Percentiles rank a stretch among this genome's conserved stretches.
Evolutionary conservation across 2,888 invertebrate genomes (phyloP).

Genomic region (Patella depressa): DNA sequence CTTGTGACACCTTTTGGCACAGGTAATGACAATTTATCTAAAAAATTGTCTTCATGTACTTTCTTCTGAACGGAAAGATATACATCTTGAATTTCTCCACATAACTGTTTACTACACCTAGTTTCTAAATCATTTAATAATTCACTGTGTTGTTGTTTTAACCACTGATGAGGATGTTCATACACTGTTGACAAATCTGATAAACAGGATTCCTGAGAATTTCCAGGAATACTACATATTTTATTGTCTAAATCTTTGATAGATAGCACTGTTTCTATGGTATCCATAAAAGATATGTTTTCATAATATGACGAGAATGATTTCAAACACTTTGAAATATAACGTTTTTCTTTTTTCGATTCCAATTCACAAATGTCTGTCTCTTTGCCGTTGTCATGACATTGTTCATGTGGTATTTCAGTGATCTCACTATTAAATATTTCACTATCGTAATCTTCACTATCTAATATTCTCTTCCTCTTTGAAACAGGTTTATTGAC

Average conservation of each 20-base stretch:
- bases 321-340: slow-evolving; percentile 34
- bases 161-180: not conserved
- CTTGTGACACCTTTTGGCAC: not conserved
- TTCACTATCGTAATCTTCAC: slow-evolving; percentile 55
- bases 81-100: slow-evolving; percentile 7
- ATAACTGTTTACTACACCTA: not conserved
- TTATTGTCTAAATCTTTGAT: slow-evolving; percentile 1
- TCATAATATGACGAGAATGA: slow-evolving; percentile 48
- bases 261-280: not conserved
- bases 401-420: not conserved
- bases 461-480: slow-evolving; percentile 43
- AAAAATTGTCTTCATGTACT: not conserved
- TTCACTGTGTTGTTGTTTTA: not conserved
- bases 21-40: not conserved
- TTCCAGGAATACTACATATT: not conserved
- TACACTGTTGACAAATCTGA: not conserved
- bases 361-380: not conserved
- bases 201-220: not conserved
- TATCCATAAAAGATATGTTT: slow-evolving; percentile 44
- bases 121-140: not conserved
- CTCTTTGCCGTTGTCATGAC: not conserved
- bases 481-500: slow-evolving; percentile 30
- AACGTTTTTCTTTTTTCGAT: slow-evolving; percentile 13
- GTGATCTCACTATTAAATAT: slow-evolving; percentile 15
- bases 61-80: not conserved